phyloP scores from a whole-genome alignment of 2,113 vertebrate species.

The Macquaria australasica region DNA sequence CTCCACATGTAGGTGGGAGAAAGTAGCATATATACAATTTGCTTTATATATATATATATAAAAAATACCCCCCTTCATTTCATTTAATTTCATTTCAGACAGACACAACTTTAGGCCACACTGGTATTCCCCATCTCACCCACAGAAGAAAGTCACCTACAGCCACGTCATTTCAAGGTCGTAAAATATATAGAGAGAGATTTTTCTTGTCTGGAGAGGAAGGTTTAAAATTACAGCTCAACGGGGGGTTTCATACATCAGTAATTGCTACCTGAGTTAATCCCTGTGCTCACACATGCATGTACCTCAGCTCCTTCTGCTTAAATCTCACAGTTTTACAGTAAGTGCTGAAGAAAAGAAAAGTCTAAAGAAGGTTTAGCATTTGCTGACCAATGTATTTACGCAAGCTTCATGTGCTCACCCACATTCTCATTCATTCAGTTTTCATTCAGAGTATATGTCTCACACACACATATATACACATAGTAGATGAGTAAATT shows the following conservation, averaged over 20 bases:
- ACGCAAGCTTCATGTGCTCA: not conserved
- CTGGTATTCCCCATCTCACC: slow-evolving; percentile 64
- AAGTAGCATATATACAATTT: slow-evolving; percentile 12
- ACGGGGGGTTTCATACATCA: slow-evolving; percentile 48
- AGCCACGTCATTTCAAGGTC: slow-evolving; percentile 54
- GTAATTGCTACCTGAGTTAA: slow-evolving; percentile 76
- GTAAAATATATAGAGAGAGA: slow-evolving; percentile 57
- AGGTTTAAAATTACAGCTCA: slow-evolving; percentile 72
- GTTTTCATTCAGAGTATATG: not conserved
- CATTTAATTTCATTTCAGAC: slow-evolving; percentile 21
- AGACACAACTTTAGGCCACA: slow-evolving; percentile 36
- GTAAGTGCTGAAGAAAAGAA: slow-evolving; percentile 1
- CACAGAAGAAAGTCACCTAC: slow-evolving; percentile 52
- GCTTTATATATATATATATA: slow-evolving; percentile 11
- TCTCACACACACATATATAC: not conserved
- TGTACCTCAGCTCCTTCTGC: slow-evolving; percentile 18
- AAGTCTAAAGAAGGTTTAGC: not conserved
- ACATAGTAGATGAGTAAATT: not conserved
- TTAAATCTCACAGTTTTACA: slow-evolving; percentile 19
- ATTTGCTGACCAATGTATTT: not conserved
- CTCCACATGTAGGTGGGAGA: slow-evolving; percentile 14
- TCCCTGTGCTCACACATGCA: slow-evolving; percentile 52
- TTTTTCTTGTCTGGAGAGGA: slow-evolving; percentile 62
- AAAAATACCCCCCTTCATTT: slow-evolving; percentile 29
- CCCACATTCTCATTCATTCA: not conserved